Percentiles rank a stretch among this genome's conserved stretches.
Evolutionary conservation across 2,888 invertebrate genomes (phyloP).

Genomic region (Eristalis tenax): DNA sequence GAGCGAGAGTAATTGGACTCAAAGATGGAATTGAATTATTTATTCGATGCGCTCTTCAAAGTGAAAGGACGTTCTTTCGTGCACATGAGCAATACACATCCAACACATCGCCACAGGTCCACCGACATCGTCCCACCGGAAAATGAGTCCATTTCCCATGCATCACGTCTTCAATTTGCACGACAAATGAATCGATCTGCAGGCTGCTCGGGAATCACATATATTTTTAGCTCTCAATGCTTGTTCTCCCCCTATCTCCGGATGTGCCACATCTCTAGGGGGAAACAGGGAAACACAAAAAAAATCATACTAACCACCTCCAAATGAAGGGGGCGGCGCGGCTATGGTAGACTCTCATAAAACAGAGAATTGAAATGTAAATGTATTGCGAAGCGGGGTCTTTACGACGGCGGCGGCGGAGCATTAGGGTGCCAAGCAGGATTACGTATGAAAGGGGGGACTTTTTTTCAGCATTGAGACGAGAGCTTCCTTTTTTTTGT

Average conservation of each 20-base stretch:
- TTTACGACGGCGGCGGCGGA: not conserved
- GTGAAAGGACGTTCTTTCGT: not conserved
- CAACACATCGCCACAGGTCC: no score
- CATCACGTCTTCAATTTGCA: constrained; percentile 67
- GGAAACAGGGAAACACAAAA: not conserved
- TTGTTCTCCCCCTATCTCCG: not conserved
- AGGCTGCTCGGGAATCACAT: not conserved
- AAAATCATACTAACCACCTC: not conserved
- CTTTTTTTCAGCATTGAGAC: not conserved
- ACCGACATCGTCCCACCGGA: not conserved
- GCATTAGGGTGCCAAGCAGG: not conserved
- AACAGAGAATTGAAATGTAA: constrained; percentile 4
- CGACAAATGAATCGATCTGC: constrained; percentile 64
- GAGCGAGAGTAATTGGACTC: constrained; percentile 61
- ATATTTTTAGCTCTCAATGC: not conserved
- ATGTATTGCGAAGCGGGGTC: not conserved
- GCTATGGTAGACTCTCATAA: not conserved
- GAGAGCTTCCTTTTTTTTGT: not conserved
- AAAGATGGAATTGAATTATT: constrained; percentile 67
- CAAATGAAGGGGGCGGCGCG: not conserved
- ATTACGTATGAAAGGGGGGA: not conserved
- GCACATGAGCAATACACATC: not conserved
- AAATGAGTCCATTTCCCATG: constrained; percentile 60
- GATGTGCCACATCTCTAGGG: not conserved
- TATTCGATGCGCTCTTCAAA: constrained; percentile 33